A percentile compares a stretch with the other conserved stretches of the same genome.
These are phyloP conservation scores for Carduelis carduelis DNA, from an alignment of 2,797 vertebrate genomes.

Conservation along the genomic window DNA sequence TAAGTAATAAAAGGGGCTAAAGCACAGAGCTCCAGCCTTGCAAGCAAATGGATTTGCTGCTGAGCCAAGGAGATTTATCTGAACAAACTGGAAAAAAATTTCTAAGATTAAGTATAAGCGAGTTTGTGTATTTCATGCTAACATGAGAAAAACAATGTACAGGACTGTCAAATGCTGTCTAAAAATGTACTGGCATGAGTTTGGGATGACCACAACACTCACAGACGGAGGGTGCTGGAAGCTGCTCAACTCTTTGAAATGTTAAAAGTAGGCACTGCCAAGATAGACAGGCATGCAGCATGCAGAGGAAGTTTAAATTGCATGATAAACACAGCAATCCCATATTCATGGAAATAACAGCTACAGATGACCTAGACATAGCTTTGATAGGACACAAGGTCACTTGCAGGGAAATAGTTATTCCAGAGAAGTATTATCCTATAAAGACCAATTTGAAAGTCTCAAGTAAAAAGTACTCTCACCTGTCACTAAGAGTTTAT, in stretches of 20 bases:
- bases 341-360: conserved; percentile 3
- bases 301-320: neutral
- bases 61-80: neutral
- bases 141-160: neutral
- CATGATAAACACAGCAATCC: neutral
- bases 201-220: neutral
- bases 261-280: neutral
- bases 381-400: neutral
- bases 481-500: neutral
- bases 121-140: neutral
- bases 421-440: neutral
- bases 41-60: neutral
- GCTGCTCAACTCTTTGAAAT: conserved; percentile 2
- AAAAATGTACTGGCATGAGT: neutral
- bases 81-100: neutral
- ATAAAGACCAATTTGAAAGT: neutral
- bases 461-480: neutral
- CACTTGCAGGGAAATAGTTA: neutral
- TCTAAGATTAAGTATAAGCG: neutral
- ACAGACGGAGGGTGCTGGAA: neutral
- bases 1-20: neutral
- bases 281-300: neutral
- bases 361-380: neutral
- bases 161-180: neutral
- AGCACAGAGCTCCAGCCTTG: neutral